Percentiles rank a stretch among this genome's conserved stretches.
phyloP scores from a whole-genome alignment of 2,888 invertebrate genomes.

The Timema podura region DNA sequence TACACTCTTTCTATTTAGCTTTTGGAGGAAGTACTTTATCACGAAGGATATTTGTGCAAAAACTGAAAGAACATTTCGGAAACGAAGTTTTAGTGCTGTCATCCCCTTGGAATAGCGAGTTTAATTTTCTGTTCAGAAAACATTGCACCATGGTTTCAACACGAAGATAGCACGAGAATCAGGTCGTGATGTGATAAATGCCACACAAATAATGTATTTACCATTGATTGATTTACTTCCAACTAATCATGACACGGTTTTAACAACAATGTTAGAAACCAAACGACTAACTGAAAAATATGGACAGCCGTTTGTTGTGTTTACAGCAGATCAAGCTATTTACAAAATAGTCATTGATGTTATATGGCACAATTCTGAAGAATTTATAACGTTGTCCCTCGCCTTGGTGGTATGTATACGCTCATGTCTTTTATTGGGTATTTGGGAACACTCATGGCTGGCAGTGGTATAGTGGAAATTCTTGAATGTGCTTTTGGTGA shows the following conservation, averaged over 20 bases:
- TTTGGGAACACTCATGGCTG: background rate
- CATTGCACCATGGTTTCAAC: background rate
- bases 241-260: background rate
- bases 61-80: background rate
- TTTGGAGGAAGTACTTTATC: background rate
- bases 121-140: background rate
- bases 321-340: background rate
- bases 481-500: background rate
- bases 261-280: background rate
- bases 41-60: background rate
- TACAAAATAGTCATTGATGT: background rate
- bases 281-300: background rate
- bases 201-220: background rate
- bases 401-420: background rate
- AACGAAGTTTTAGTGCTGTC: background rate
- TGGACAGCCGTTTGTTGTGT: constrained; percentile 1
- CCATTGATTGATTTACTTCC: background rate
- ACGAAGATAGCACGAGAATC: background rate
- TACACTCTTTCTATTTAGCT: background rate
- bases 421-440: background rate
- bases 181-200: background rate
- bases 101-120: background rate
- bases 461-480: background rate
- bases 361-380: background rate
- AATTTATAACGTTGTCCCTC: background rate